Base-by-base conservation (phyloP, 2,113 vertebrate species). In the Centropristis striata region DNA sequence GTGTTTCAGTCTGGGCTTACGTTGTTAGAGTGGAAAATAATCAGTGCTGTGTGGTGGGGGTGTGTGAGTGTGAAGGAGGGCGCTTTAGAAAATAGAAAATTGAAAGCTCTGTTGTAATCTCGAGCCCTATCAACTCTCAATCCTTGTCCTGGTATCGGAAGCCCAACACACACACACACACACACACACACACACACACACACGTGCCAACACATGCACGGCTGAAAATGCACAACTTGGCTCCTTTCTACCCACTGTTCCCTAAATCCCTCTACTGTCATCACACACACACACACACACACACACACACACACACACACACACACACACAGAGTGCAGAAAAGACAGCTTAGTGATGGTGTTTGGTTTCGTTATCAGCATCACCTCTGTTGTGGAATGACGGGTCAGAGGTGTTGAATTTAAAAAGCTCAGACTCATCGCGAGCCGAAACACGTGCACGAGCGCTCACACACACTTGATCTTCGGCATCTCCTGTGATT, bases 51-150 rank as follows among this genome's bases (percentile, higher is more conserved):
- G 23, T 7, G 10, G 11, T 8, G 15, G 47, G 1, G 4, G 42
- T n/a, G 70, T 37, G 70, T 39, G 32, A 5, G n/a, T 39, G n/a
- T 32, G 53, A 15, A 32, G 20, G 6, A 28, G 44, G 58, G 54
- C 3, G 41, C 63, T 69, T 84, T 78, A 55, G 57, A 87, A 84
- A 89, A 88, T 71, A 70, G 83, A 90, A 87, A 90, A 91, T 83
- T 86, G 87, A 91, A 90, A 88, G 81, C 75, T 83, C 50, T 59
- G 77, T 74, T 75, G 84, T 91, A 84, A 92, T 92, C 82, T 88
- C 28, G 4, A 86, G 53, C 65, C 81, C 71, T 54, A 81, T 89
- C 85, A 70, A 10, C 64, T 86, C 73, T 51, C 71, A 78, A 81
- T 80, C 65, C 78, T 32, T 61, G 84, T 73, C 77, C 81, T 80